Conservation (phyloP, 2,888 invertebrate species). For the Diarsia mendica region DNA sequence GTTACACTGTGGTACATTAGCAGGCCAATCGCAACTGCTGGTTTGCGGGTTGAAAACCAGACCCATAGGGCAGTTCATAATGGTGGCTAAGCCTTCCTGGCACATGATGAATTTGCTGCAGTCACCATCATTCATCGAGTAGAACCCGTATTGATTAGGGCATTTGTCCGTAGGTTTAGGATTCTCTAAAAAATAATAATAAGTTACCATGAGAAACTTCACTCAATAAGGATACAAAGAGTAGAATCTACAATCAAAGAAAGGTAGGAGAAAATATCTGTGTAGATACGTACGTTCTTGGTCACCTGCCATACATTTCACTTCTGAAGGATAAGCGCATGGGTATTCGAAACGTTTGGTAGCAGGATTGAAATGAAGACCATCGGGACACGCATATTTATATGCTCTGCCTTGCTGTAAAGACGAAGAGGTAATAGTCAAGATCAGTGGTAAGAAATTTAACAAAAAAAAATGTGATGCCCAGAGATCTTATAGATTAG, state of each 20-base stretch:
- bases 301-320: conserved; percentile 91
- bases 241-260: not conserved
- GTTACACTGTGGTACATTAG: conserved; percentile 79
- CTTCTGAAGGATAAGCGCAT: conserved; percentile 94
- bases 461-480: not conserved
- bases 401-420: conserved; percentile 90
- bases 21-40: conserved; percentile 80
- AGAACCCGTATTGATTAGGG: conserved; percentile 75
- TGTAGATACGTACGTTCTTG: conserved; percentile 71
- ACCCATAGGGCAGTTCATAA: conserved; percentile 80
- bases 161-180: conserved; percentile 61
- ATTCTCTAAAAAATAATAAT: conserved; percentile 47
- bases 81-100: conserved; percentile 73
- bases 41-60: conserved; percentile 75
- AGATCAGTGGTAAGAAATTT: not conserved
- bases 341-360: conserved; percentile 91
- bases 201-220: not conserved
- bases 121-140: conserved; percentile 71
- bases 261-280: not conserved
- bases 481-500: not conserved
- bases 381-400: conserved; percentile 93
- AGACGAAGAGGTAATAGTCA: not conserved
- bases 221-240: not conserved
- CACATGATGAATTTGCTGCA: conserved; percentile 80
- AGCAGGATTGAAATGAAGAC: conserved; percentile 93